Percentiles rank a stretch among this genome's conserved stretches.
These are phyloP conservation scores for Helicoverpa zea DNA, from an alignment of 1,140 invertebrate genomes.

Conservation along the genomic window DNA sequence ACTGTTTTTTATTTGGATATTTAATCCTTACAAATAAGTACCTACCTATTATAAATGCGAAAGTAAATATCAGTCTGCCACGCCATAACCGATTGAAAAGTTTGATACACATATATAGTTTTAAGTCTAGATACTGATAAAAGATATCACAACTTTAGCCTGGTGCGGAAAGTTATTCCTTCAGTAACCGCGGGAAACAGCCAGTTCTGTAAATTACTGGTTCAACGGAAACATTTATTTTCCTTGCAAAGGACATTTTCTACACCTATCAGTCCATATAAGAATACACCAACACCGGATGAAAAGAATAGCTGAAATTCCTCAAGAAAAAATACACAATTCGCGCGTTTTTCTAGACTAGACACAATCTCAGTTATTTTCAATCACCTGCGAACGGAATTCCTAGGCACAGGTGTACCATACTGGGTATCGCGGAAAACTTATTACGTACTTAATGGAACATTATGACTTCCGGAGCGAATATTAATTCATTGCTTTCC, in stretches of 20 bases:
- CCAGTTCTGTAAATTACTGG: background rate
- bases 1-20: background rate
- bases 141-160: too few relatives aligned
- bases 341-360: background rate
- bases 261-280: background rate
- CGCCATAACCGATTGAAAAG: too few relatives aligned
- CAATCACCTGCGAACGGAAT: conserved; percentile 23
- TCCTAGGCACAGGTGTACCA: conserved; percentile 43
- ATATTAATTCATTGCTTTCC: conserved; percentile 45
- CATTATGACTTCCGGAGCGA: conserved; percentile 45
- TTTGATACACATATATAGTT: too few relatives aligned
- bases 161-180: too few relatives aligned
- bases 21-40: too few relatives aligned
- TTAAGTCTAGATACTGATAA: too few relatives aligned
- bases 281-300: background rate
- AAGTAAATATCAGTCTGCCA: too few relatives aligned
- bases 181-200: too few relatives aligned
- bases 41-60: too few relatives aligned
- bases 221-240: too few relatives aligned
- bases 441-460: conserved; percentile 7
- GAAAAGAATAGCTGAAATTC: conserved; percentile 12
- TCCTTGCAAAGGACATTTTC: background rate
- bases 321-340: conserved; percentile 12
- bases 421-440: conserved; percentile 34
- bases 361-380: conserved; percentile 5